phyloP scores from a whole-genome alignment of 1,140 invertebrate genomes.

The Atta cephalotes region DNA sequence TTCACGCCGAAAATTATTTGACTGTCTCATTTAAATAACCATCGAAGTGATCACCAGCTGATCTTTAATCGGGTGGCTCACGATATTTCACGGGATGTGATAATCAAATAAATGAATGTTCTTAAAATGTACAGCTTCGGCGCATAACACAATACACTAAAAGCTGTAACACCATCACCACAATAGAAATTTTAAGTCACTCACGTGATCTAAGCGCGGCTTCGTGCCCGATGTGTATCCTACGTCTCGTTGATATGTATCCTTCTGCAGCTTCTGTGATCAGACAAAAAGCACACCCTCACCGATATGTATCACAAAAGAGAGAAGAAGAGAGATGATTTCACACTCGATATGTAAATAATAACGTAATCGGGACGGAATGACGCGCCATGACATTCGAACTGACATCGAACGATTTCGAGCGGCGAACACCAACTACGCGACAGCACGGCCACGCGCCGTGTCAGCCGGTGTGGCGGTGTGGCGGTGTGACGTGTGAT shows the following conservation, averaged over 20 bases:
- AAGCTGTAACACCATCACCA: not conserved
- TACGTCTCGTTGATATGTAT: conserved; percentile 59
- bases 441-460: not conserved
- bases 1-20: not conserved
- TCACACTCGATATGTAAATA: conserved; percentile 23
- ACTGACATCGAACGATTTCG: not conserved
- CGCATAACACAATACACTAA: no score
- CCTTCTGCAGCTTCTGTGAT: not conserved
- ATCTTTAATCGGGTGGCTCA: not conserved
- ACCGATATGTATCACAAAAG: conserved; percentile 3
- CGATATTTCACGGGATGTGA: not conserved
- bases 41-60: not conserved
- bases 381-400: conserved; percentile 25
- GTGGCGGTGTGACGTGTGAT: no score
- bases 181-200: not conserved
- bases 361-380: conserved; percentile 34
- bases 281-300: conserved; percentile 11
- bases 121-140: not conserved
- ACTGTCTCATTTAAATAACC: not conserved
- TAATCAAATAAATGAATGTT: not conserved
- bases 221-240: conserved; percentile 13
- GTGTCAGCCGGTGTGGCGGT: not conserved
- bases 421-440: conserved; percentile 23
- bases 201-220: conserved; percentile 59
- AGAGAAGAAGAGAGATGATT: not conserved